phyloP scores from a whole-genome alignment of 2,888 invertebrate species.

The Himalopsyche anomala region DNA sequence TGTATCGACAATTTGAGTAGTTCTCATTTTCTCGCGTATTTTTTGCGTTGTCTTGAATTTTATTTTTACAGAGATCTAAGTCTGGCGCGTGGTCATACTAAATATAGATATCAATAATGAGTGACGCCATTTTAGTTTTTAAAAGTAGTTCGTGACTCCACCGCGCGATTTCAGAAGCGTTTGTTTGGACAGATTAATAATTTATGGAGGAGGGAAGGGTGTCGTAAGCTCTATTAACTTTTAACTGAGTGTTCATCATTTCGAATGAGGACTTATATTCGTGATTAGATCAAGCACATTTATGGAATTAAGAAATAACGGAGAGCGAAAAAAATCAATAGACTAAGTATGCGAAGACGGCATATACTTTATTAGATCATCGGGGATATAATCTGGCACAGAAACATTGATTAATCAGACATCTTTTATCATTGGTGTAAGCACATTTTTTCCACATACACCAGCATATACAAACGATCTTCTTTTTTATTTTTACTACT shows the following conservation, averaged over 20 bases:
- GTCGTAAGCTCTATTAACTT: slow-evolving; percentile 24
- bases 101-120: slow-evolving; percentile 31
- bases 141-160: slow-evolving; percentile 5
- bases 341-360: background rate
- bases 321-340: slow-evolving; percentile 15
- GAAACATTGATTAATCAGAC: background rate
- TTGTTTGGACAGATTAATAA: slow-evolving; percentile 37
- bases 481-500: too few species aligned
- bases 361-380: background rate
- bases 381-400: background rate
- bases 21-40: slow-evolving; percentile 21
- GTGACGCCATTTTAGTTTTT: slow-evolving; percentile 29
- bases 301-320: slow-evolving; percentile 7
- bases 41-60: slow-evolving; percentile 27
- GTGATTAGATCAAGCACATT: slow-evolving; percentile 32
- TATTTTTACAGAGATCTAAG: slow-evolving; percentile 27
- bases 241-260: slow-evolving; percentile 11
- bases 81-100: slow-evolving; percentile 22
- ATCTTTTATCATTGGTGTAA: background rate
- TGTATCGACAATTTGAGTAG: slow-evolving; percentile 2
- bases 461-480: background rate
- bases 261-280: background rate
- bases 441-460: background rate
- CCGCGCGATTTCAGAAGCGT: slow-evolving; percentile 31
- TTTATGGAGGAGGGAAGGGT: slow-evolving; percentile 13